These are phyloP conservation scores for Halyomorpha halys DNA, from an alignment of 1,140 invertebrate species.

Conservation along the genomic window DNA sequence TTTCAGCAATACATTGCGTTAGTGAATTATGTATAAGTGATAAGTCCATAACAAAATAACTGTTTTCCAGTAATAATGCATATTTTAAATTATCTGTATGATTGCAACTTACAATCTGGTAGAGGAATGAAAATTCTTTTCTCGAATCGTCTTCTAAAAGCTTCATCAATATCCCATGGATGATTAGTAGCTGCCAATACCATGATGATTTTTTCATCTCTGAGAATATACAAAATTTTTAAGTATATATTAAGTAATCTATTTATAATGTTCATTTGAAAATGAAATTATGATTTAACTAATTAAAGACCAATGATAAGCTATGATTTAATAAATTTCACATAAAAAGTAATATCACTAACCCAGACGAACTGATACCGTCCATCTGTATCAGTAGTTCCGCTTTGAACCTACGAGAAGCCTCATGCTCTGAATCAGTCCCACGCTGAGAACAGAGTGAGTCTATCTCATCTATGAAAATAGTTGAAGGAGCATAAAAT, in stretches of 20 bases:
- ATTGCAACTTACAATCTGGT: slow-evolving; percentile 42
- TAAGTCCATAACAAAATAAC: no score
- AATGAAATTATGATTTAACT: not conserved
- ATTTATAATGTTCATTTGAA: not conserved
- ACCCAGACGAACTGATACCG: slow-evolving; percentile 38
- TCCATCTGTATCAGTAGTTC: slow-evolving; percentile 67
- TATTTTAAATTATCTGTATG: no score
- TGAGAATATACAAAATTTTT: slow-evolving; percentile 11
- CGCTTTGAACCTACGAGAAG: slow-evolving; percentile 56
- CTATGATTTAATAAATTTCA: no score
- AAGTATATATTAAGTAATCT: no score
- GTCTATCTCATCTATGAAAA: slow-evolving; percentile 67
- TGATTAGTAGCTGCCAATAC: slow-evolving; percentile 63
- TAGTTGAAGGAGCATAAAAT: slow-evolving; percentile 59
- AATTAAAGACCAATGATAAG: no score
- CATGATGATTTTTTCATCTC: slow-evolving; percentile 48
- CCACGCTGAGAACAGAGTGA: slow-evolving; percentile 54
- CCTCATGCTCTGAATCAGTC: slow-evolving; percentile 56
- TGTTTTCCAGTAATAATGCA: no score
- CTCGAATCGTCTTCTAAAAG: slow-evolving; percentile 54
- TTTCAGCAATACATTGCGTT: no score
- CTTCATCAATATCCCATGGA: slow-evolving; percentile 66
- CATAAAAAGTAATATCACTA: not conserved
- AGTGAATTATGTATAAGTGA: no score
- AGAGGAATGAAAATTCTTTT: slow-evolving; percentile 64